A percentile compares a stretch with the other conserved stretches of the same genome.
Conservation (phyloP, 2,797 vertebrate species). For the Lepilemur ruficaudatus region DNA sequence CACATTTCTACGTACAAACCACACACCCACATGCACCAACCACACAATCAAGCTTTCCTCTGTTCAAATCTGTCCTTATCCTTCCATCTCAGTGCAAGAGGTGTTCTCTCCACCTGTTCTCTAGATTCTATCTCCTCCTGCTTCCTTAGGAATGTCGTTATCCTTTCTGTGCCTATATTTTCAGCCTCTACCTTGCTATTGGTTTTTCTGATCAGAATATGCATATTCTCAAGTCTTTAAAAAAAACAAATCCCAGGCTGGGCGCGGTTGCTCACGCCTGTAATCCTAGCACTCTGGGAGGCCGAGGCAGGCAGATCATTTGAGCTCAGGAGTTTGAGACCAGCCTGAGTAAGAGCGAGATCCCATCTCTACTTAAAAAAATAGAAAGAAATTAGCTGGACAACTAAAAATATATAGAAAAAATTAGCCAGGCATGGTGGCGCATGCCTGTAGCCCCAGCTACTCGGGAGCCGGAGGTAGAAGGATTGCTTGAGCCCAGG, state of each 20-base stretch:
- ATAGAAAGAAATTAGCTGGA: too few relatives aligned
- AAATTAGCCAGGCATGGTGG: too few relatives aligned
- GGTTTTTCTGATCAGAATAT: slow-evolving; percentile 19
- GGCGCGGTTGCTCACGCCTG: too few relatives aligned
- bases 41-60: not conserved
- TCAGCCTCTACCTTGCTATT: not conserved
- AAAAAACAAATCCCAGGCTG: not conserved
- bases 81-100: not conserved
- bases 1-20: not conserved
- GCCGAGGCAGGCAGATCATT: too few relatives aligned
- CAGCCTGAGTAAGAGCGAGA: too few relatives aligned
- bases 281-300: too few relatives aligned
- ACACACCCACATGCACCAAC: not conserved
- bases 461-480: too few relatives aligned
- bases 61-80: not conserved
- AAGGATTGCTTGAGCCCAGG: too few relatives aligned
- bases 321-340: too few relatives aligned
- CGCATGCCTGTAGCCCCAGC: too few relatives aligned
- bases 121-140: not conserved
- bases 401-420: too few relatives aligned
- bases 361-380: too few relatives aligned
- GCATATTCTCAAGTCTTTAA: not conserved
- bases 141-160: not conserved
- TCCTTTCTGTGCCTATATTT: not conserved
- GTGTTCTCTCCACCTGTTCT: not conserved